phyloP scores from a whole-genome alignment of 2,113 vertebrate genomes.

The Hemichromis elongatus region DNA sequence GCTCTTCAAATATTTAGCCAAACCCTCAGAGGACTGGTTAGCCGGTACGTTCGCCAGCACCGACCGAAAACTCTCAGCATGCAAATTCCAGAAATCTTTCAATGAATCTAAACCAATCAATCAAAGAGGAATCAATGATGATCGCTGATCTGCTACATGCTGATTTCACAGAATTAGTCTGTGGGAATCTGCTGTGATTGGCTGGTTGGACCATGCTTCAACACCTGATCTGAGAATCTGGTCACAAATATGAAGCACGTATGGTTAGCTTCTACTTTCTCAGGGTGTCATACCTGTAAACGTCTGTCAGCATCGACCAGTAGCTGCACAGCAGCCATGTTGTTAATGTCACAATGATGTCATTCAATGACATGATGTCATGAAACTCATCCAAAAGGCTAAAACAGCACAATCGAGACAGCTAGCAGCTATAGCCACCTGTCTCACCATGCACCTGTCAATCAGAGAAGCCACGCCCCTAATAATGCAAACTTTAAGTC shows the following conservation, averaged over 20 bases:
- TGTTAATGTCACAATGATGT: background rate
- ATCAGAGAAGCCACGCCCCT: background rate
- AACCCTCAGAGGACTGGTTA: background rate
- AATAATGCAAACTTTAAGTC: background rate
- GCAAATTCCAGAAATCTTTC: background rate
- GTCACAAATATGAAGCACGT: background rate
- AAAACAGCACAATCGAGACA: background rate
- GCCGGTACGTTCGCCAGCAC: background rate
- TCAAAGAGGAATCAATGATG: background rate
- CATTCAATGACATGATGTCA: background rate
- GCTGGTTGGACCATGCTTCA: background rate
- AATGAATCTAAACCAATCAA: too few species aligned
- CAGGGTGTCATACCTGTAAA: background rate
- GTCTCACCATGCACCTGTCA: background rate
- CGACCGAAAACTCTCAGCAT: background rate
- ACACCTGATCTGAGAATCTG: background rate
- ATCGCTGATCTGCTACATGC: background rate
- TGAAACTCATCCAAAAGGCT: background rate
- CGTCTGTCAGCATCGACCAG: background rate
- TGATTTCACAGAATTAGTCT: background rate
- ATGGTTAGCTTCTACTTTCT: background rate
- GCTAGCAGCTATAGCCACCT: background rate
- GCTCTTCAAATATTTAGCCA: slow-evolving; percentile 13
- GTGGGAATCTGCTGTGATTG: background rate
- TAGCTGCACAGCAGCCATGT: background rate